Conservation (phyloP, 2,888 invertebrate genomes). For the Lumbricus terrestris region DNA sequence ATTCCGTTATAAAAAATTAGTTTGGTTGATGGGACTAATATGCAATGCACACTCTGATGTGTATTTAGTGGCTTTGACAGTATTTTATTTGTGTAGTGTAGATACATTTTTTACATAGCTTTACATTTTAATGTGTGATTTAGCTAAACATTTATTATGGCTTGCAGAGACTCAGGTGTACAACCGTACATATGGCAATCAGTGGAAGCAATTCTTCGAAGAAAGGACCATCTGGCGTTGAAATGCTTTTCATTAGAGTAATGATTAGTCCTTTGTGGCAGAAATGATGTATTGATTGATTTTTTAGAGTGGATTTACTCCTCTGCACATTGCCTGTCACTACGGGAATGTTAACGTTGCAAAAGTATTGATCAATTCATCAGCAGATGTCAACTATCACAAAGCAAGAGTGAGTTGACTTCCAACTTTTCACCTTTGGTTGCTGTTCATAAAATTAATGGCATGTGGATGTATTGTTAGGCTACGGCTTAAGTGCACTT, state of each 20-base stretch:
- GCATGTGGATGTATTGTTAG: not conserved
- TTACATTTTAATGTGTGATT: not conserved
- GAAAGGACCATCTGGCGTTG: not conserved
- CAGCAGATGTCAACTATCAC: constrained; percentile 91
- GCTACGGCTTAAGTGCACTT: not conserved
- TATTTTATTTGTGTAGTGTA: not conserved
- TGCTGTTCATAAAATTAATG: not conserved
- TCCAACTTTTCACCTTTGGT: not conserved
- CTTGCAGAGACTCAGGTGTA: not conserved
- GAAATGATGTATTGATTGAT: constrained; percentile 12
- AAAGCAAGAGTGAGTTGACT: constrained; percentile 79
- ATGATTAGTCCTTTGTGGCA: not conserved
- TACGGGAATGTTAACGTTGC: constrained; percentile 98
- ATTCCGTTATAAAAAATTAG: too few relatives aligned
- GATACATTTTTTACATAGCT: not conserved
- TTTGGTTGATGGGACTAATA: not conserved
- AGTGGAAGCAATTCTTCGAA: not conserved
- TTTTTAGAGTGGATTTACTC: constrained; percentile 86
- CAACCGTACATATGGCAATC: too few relatives aligned
- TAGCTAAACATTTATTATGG: not conserved
- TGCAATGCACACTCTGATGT: not conserved
- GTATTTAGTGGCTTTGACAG: not conserved
- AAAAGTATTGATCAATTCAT: constrained; percentile 85
- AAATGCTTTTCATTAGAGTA: not conserved
- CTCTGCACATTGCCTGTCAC: constrained; percentile 96